Conservation (phyloP, 1,140 invertebrate species). For the Reticulitermes speratus region DNA sequence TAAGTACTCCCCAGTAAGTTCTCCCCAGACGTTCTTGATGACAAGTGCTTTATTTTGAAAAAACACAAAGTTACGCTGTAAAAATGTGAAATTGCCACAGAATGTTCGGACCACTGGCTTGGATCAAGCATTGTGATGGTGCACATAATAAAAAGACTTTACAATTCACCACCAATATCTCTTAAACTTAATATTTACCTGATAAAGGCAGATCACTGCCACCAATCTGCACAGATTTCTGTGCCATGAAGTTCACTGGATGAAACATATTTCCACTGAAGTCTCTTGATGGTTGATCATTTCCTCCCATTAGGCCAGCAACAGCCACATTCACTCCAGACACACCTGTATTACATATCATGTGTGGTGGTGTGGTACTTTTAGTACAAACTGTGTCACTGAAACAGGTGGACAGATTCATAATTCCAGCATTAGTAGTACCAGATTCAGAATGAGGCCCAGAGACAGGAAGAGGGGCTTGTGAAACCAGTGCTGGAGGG, state of each 20-base stretch:
- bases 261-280: constrained; percentile 10
- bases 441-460: not conserved
- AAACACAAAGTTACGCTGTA: too few species aligned
- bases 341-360: not conserved
- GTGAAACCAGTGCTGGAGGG: not conserved
- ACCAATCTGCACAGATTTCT: constrained; percentile 53
- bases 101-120: too few species aligned
- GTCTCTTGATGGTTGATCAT: not conserved
- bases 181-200: constrained; percentile 45
- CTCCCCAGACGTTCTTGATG: too few species aligned
- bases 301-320: not conserved
- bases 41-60: too few species aligned
- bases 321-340: not conserved
- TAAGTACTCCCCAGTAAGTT: too few species aligned
- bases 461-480: not conserved
- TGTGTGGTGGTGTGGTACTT: not conserved
- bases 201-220: constrained; percentile 58
- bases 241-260: constrained; percentile 50
- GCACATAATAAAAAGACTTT: too few species aligned
- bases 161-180: too few species aligned
- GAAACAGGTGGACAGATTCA: not conserved
- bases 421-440: not conserved
- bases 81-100: too few species aligned
- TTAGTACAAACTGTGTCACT: not conserved
- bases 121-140: too few species aligned